A percentile compares a stretch with the other conserved stretches of the same genome.
phyloP scores from a whole-genome alignment of 1,140 invertebrate species.

The Brachionus paranguensis region DNA sequence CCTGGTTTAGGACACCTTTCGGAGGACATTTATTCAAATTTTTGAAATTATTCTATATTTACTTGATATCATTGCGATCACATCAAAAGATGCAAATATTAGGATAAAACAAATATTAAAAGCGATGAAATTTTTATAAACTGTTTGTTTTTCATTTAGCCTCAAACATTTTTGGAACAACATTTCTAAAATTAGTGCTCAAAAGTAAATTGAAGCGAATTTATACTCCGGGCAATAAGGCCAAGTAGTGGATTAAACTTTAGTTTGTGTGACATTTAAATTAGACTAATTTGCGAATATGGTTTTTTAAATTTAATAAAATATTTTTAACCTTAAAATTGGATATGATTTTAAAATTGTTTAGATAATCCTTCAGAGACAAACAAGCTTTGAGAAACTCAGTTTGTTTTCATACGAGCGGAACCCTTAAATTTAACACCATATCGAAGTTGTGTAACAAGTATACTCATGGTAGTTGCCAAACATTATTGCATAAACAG shows the following conservation, averaged over 20 bases:
- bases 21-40: background rate
- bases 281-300: background rate
- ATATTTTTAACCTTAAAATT: background rate
- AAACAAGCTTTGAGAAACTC: background rate
- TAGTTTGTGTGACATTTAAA: background rate
- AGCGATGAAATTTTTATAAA: constrained; percentile 34
- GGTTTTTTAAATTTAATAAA: background rate
- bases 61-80: constrained; percentile 38
- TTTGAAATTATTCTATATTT: background rate
- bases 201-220: background rate
- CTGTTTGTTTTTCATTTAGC: constrained; percentile 14
- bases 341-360: background rate
- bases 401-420: background rate
- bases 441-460: no score
- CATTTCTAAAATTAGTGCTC: background rate
- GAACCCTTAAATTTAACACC: background rate
- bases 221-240: background rate
- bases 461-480: background rate
- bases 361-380: background rate
- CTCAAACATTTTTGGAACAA: background rate
- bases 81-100: constrained; percentile 20
- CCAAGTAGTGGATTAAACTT: background rate
- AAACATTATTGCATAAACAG: background rate
- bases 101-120: constrained; percentile 31
- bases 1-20: constrained; percentile 18